Evolutionary conservation across 2,113 vertebrate genomes (phyloP), one percentile per base, ranked within the genome.

Genomic region (Otocyon megalotis): DNA sequence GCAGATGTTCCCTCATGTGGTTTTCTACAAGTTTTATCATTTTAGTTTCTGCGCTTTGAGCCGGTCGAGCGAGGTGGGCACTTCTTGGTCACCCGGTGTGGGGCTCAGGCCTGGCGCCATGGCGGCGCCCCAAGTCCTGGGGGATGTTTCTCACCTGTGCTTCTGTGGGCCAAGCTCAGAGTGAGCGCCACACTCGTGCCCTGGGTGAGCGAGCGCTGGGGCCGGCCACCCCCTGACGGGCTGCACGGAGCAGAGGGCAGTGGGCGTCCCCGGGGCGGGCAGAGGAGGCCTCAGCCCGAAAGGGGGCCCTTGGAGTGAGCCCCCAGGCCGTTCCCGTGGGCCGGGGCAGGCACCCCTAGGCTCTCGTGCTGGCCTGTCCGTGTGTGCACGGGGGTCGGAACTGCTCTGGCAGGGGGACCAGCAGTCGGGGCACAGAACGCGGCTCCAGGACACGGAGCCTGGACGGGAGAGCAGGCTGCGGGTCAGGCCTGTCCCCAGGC

Each of bases 221-320:
- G 30, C 14, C 32, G 2, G 17, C 17, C 32, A 19, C 32, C 5
- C 67, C 32, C 32, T 1, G 3, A 19, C 1, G 50, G 56, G 54
- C 83, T 43, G 48, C 88, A 30, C 5, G 62, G 43, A 12, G n/a
- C 37, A 32, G 53, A 13, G 0, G n/a, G 5, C 67, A 15, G 15
- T 10, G 35, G 80, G 32, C 0, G 43, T 16, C 12, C 0, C 0
- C 0, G 2, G 6, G 14, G 22, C 0, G 4, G 11, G 14, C 0
- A 22, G 35, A 19, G 37, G 20, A 3, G 56, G n/a, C 4, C 0
- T 16, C 15, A 0, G 8, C 2, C 35, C 5, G 20, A 11, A 11
- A 30, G 14, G 32, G 24, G 30, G 54, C 1, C 8, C 1, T 28
- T 5, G n/a, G 54, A 32, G 14, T 2, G 9, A 74, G 56, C 48